phyloP scores from a whole-genome alignment of 1,140 invertebrate genomes.

The Chelonus insularis region DNA sequence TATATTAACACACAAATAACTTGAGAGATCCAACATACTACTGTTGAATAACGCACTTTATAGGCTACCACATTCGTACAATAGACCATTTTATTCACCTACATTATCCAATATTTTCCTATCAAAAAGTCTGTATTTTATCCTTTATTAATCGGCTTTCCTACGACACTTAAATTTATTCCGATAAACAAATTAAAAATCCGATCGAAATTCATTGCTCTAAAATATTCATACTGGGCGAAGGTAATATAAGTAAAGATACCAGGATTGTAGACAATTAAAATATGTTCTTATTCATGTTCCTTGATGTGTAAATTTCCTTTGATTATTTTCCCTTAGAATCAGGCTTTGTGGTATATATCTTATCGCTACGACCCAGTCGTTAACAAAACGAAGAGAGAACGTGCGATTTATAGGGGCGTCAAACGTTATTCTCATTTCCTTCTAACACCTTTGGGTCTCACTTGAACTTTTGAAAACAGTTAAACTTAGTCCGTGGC shows the following conservation, averaged over 20 bases:
- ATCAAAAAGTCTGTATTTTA: constrained; percentile 5
- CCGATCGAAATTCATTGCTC: neutral
- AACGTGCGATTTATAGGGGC: constrained; percentile 12
- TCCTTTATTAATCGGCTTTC: neutral
- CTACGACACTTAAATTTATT: neutral
- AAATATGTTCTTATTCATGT: neutral
- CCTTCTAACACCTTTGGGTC: neutral
- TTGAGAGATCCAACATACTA: constrained; percentile 30
- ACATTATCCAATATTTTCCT: neutral
- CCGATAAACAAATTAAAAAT: neutral
- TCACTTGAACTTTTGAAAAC: neutral
- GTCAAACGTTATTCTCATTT: constrained; percentile 4
- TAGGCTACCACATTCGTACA: constrained; percentile 30
- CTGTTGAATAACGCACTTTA: constrained; percentile 33
- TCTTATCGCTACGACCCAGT: constrained; percentile 13
- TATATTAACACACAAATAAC: constrained; percentile 48
- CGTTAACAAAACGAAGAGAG: constrained; percentile 1
- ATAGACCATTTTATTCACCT: constrained; percentile 18
- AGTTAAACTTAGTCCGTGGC: neutral
- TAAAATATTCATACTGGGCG: too few relatives aligned
- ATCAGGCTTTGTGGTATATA: constrained; percentile 2
- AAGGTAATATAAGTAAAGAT: too few relatives aligned
- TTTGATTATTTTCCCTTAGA: neutral
- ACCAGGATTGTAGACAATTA: too few relatives aligned
- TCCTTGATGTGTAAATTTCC: constrained; percentile 10